These are phyloP conservation scores for Dinothrombium tinctorium DNA, from an alignment of 1,140 invertebrate species.

Conservation along the genomic window DNA sequence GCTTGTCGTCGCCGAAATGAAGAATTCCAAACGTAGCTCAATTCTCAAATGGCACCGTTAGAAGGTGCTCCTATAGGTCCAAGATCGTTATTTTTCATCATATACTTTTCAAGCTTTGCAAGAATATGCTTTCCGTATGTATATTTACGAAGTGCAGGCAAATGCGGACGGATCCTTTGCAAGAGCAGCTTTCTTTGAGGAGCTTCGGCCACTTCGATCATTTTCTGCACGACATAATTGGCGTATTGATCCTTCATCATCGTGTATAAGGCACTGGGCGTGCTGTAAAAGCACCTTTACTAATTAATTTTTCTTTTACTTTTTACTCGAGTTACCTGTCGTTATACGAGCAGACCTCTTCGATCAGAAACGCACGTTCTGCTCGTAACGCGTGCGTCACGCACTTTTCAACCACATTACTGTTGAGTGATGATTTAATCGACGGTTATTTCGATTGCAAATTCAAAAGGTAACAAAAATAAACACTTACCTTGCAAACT, in stretches of 20 bases:
- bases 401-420: constrained; percentile 87
- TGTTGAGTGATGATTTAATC: constrained; percentile 18
- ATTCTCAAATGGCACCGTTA: neutral
- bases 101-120: constrained; percentile 91
- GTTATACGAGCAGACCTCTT: constrained; percentile 58
- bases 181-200: constrained; percentile 88
- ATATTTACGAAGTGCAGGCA: constrained; percentile 85
- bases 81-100: constrained; percentile 22
- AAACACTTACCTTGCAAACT: constrained; percentile 51
- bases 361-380: constrained; percentile 66
- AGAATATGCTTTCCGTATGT: constrained; percentile 99
- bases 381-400: constrained; percentile 69
- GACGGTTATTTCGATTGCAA: neutral
- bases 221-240: constrained; percentile 99
- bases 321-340: constrained; percentile 2
- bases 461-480: neutral
- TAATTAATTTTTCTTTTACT: neutral
- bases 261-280: constrained; percentile 62
- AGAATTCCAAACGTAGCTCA: no score
- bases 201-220: constrained; percentile 97
- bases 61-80: constrained; percentile 1
- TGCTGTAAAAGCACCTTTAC: neutral
- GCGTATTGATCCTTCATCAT: constrained; percentile 99
- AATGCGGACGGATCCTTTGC: constrained; percentile 93
- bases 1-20: no score